Percentiles rank a stretch among this genome's conserved stretches.
phyloP scores from a whole-genome alignment of 1,140 invertebrate species.

The Drosophila lacteicornis region DNA sequence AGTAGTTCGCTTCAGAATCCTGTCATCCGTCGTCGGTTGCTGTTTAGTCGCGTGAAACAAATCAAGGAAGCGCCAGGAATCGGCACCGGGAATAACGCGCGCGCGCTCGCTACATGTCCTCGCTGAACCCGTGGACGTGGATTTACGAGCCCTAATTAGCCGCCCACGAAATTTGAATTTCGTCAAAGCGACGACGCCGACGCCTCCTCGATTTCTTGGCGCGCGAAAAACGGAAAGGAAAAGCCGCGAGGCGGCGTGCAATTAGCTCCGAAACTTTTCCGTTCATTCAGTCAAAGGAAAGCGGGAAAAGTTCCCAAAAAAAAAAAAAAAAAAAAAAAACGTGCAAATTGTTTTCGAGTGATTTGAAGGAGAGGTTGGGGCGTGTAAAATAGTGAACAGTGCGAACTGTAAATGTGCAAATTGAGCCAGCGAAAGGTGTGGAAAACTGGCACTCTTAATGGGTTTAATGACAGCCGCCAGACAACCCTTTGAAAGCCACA shows the following conservation, averaged over 20 bases:
- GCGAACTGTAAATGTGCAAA: slow-evolving; percentile 61
- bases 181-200: not conserved
- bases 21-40: slow-evolving; percentile 62
- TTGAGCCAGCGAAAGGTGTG: slow-evolving; percentile 36
- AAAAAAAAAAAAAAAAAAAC: slow-evolving; percentile 39
- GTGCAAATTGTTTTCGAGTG: slow-evolving; percentile 69
- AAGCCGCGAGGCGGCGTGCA: slow-evolving; percentile 16
- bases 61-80: slow-evolving; percentile 59
- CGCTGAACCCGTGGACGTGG: slow-evolving; percentile 43
- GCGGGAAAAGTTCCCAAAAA: not conserved
- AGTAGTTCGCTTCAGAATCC: slow-evolving; percentile 51
- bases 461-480: slow-evolving; percentile 41
- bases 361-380: slow-evolving; percentile 24
- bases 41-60: slow-evolving; percentile 81
- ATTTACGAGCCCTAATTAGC: slow-evolving; percentile 74
- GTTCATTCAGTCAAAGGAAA: slow-evolving; percentile 1
- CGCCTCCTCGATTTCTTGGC: not conserved
- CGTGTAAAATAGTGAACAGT: not conserved
- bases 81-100: slow-evolving; percentile 53
- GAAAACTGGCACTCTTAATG: slow-evolving; percentile 25
- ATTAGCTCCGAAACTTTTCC: slow-evolving; percentile 45
- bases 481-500: not conserved
- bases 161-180: slow-evolving; percentile 33
- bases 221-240: slow-evolving; percentile 29
- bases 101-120: slow-evolving; percentile 44